Percentiles rank a stretch among this genome's conserved stretches.
These are phyloP conservation scores for Orycteropus afer DNA, from an alignment of 2,113 vertebrate species.

Conservation along the genomic window DNA sequence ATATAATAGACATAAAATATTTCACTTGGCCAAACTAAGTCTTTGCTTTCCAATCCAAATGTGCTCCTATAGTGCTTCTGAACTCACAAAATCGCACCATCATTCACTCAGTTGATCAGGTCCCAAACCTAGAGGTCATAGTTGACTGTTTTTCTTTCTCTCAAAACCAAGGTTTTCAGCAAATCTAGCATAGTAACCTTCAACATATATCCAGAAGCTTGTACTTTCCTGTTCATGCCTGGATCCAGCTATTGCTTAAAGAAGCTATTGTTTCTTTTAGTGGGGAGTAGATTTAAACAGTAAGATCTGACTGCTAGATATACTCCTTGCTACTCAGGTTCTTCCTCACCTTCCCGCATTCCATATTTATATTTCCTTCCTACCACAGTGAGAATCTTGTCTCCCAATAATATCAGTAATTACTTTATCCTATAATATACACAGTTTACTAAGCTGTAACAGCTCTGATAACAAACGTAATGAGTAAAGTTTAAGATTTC, in stretches of 20 bases:
- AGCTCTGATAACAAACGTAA: constrained; percentile 1
- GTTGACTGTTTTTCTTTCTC: not conserved
- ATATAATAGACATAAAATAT: too few species aligned
- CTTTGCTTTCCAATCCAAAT: too few species aligned
- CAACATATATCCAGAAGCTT: not conserved
- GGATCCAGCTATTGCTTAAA: not conserved
- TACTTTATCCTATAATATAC: not conserved
- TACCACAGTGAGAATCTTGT: not conserved
- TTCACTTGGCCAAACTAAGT: too few species aligned
- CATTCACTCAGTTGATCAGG: not conserved
- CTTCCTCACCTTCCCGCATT: not conserved
- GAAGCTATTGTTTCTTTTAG: not conserved
- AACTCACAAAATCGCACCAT: not conserved
- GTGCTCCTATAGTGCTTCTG: too few species aligned
- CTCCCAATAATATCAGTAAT: not conserved
- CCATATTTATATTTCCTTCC: too few species aligned
- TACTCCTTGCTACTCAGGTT: not conserved
- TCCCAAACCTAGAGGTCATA: not conserved
- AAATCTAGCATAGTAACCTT: not conserved
- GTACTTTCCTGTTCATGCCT: not conserved
- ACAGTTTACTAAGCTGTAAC: not conserved
- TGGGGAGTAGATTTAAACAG: not conserved
- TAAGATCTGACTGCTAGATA: not conserved
- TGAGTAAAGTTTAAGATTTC: not conserved
- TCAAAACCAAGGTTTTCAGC: not conserved